Conservation (phyloP, 2,113 vertebrate species). For the Plecturocebus donacophilus region DNA sequence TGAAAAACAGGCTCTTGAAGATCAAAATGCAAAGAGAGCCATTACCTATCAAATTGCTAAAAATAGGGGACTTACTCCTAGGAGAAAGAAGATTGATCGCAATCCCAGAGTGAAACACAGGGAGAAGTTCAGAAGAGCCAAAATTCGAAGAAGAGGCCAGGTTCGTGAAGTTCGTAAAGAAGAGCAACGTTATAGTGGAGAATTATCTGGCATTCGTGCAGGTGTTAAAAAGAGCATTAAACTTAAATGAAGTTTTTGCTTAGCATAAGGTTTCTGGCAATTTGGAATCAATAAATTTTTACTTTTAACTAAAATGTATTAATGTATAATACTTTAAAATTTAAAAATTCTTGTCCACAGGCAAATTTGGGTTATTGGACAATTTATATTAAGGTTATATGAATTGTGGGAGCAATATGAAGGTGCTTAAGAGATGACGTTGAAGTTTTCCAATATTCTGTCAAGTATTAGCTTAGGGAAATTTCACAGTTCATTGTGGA, state of each 20-base stretch:
- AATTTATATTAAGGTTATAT: neutral
- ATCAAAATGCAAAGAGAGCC: slow-evolving; percentile 80
- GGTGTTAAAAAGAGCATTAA: slow-evolving; percentile 97
- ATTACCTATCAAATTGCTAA: slow-evolving; percentile 88
- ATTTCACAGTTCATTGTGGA: neutral
- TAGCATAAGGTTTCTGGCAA: neutral
- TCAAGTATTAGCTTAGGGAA: slow-evolving; percentile 7
- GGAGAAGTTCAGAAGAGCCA: slow-evolving; percentile 95
- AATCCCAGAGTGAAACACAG: slow-evolving; percentile 97
- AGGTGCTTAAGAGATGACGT: neutral
- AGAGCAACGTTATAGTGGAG: slow-evolving; percentile 90
- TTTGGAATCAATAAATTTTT: slow-evolving; percentile 59
- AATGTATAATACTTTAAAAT: neutral
- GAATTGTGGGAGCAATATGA: neutral
- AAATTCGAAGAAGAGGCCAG: slow-evolving; percentile 96
- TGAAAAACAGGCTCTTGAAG: slow-evolving; percentile 57
- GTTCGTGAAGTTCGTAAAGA: slow-evolving; percentile 93
- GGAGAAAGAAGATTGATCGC: slow-evolving; percentile 96
- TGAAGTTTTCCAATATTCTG: neutral
- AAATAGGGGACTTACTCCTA: slow-evolving; percentile 94
- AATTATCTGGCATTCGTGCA: slow-evolving; percentile 94
- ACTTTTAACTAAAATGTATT: slow-evolving; percentile 30
- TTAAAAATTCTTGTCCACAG: neutral
- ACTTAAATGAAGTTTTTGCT: slow-evolving; percentile 86
- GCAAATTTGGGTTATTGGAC: neutral